phyloP scores from a whole-genome alignment of 2,888 invertebrate species.

The Drosophila eohydei region DNA sequence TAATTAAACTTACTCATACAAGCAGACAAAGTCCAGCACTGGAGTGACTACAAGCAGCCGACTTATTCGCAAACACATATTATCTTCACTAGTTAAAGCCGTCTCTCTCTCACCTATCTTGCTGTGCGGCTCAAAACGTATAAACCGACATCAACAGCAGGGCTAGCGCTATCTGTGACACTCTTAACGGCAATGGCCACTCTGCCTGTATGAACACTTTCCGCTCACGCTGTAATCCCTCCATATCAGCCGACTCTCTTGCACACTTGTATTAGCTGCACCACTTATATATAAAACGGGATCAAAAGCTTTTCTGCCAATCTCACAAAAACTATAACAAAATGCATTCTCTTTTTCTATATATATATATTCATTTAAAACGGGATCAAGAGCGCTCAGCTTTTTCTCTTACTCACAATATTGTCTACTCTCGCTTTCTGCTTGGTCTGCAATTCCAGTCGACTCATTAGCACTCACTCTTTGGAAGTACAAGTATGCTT shows the following conservation, averaged over 20 bases:
- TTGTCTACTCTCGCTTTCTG: not conserved
- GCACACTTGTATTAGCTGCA: not conserved
- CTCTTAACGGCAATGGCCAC: slow-evolving; percentile 3
- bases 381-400: not conserved
- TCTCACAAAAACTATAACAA: not conserved
- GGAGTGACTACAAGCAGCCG: not conserved
- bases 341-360: not conserved
- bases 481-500: not conserved
- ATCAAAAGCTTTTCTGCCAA: not conserved
- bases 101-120: not conserved
- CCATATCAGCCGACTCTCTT: not conserved
- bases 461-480: not conserved
- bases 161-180: slow-evolving; percentile 2
- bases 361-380: not conserved
- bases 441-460: not conserved
- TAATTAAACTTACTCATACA: not conserved
- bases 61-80: not conserved
- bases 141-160: not conserved
- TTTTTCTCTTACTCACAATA: not conserved
- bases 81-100: not conserved
- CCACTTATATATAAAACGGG: not conserved
- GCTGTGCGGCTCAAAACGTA: not conserved
- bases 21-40: not conserved
- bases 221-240: slow-evolving; percentile 3
- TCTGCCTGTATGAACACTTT: not conserved